These are phyloP conservation scores for Arge pagana DNA, from an alignment of 2,888 invertebrate species.

Conservation along the genomic window DNA sequence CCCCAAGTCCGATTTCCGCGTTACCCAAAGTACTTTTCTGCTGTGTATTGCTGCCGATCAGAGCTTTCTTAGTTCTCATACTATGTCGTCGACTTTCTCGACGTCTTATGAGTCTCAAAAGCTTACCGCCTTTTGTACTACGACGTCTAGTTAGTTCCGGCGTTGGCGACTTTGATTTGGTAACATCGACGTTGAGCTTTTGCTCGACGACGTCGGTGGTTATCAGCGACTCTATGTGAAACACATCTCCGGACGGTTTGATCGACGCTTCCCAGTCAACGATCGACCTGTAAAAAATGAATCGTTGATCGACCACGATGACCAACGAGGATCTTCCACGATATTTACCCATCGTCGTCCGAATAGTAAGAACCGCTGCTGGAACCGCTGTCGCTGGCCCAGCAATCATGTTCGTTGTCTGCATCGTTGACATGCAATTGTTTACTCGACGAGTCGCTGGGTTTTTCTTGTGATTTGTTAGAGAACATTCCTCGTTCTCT, in stretches of 20 bases:
- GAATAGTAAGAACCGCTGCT: constrained; percentile 55
- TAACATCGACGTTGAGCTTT: constrained; percentile 28
- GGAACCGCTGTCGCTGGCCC: constrained; percentile 55
- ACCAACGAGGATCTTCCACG: constrained; percentile 6
- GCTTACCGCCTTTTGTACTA: constrained; percentile 57
- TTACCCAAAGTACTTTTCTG: constrained; percentile 36
- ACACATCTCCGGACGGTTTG: constrained; percentile 47
- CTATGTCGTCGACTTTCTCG: constrained; percentile 62
- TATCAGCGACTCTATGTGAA: constrained; percentile 49
- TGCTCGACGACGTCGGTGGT: constrained; percentile 28
- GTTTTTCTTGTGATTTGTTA: too few species aligned
- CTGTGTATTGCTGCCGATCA: constrained; percentile 28
- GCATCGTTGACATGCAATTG: too few species aligned
- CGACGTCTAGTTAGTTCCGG: constrained; percentile 49
- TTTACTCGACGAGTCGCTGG: too few species aligned
- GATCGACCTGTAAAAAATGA: constrained; percentile 40
- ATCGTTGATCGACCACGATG: constrained; percentile 8
- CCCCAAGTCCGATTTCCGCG: constrained; percentile 49
- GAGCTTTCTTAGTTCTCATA: constrained; percentile 46
- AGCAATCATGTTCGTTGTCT: constrained; percentile 49
- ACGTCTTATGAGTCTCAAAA: constrained; percentile 61
- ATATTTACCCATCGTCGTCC: constrained; percentile 47
- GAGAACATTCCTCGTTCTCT: too few species aligned
- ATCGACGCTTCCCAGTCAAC: constrained; percentile 54
- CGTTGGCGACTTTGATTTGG: constrained; percentile 36